These are phyloP conservation scores for Urocitellus parryii DNA, from an alignment of 2,113 vertebrate species.

Conservation along the genomic window DNA sequence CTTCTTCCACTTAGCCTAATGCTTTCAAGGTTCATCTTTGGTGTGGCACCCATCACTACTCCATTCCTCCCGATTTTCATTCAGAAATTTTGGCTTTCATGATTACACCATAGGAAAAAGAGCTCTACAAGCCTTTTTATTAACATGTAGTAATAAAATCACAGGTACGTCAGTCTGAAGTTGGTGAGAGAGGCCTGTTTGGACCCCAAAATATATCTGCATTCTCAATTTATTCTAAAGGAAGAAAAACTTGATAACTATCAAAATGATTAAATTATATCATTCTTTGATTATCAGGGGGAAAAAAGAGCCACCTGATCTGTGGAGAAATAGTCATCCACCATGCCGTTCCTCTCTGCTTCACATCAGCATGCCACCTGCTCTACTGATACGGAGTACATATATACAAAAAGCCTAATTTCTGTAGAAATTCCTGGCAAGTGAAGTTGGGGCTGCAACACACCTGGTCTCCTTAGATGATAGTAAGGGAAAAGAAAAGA, in stretches of 20 bases:
- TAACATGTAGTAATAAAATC: conserved; percentile 60
- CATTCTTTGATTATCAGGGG: conserved; percentile 29
- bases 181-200: conserved; percentile 60
- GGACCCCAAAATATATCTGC: conserved; percentile 53
- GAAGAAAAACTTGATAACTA: conserved; percentile 67
- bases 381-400: not conserved
- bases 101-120: conserved; percentile 56
- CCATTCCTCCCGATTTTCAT: not conserved
- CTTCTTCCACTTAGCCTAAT: not conserved
- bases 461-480: not conserved
- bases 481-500: not conserved
- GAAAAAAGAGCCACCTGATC: not conserved
- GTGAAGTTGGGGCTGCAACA: not conserved
- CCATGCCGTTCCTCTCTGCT: not conserved
- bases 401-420: not conserved
- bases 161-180: conserved; percentile 29
- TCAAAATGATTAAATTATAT: conserved; percentile 29
- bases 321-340: not conserved
- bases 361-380: not conserved
- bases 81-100: conserved; percentile 51
- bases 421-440: not conserved
- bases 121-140: conserved; percentile 56
- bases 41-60: too few species aligned
- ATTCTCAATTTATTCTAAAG: conserved; percentile 75
- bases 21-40: not conserved